A percentile compares a stretch with the other conserved stretches of the same genome.
phyloP scores from a whole-genome alignment of 1,140 invertebrate genomes.

The Pissodes strobi region DNA sequence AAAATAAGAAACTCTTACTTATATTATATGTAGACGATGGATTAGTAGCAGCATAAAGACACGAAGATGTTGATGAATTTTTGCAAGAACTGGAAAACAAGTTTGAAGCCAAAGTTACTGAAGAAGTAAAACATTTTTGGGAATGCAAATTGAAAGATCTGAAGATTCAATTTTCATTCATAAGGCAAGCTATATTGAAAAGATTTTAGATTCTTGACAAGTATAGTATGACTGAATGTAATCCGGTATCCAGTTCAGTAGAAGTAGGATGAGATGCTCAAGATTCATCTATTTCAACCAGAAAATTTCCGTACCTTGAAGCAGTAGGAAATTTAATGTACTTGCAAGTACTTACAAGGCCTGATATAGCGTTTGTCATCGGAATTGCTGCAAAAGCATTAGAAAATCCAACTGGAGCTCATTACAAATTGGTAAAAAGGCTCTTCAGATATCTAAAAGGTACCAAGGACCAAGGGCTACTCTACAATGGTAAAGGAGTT shows the following conservation, averaged over 20 bases:
- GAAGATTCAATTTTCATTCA: constrained; percentile 6
- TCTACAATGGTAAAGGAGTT: not conserved
- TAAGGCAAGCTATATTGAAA: too few relatives aligned
- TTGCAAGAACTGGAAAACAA: not conserved
- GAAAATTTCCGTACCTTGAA: constrained; percentile 45
- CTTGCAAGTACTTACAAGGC: constrained; percentile 47
- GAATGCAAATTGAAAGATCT: not conserved
- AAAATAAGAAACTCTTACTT: constrained; percentile 58
- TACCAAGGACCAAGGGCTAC: not conserved
- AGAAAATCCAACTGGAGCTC: constrained; percentile 49
- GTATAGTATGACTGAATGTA: not conserved
- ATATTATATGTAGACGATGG: too few relatives aligned
- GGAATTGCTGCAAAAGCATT: constrained; percentile 47
- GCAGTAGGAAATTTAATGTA: too few relatives aligned
- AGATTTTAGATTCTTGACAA: not conserved
- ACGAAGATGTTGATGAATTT: constrained; percentile 16
- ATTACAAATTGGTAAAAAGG: constrained; percentile 42
- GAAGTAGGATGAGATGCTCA: constrained; percentile 54
- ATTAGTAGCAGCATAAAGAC: constrained; percentile 41
- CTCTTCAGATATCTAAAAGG: constrained; percentile 2
- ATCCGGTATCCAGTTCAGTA: constrained; percentile 47
- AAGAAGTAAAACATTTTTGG: not conserved
- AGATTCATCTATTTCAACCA: too few relatives aligned
- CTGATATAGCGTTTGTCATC: constrained; percentile 51
- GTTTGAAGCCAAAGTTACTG: not conserved